Base-by-base conservation (phyloP, 2,888 invertebrate genomes). In the Pandemis cinnamomeana region DNA sequence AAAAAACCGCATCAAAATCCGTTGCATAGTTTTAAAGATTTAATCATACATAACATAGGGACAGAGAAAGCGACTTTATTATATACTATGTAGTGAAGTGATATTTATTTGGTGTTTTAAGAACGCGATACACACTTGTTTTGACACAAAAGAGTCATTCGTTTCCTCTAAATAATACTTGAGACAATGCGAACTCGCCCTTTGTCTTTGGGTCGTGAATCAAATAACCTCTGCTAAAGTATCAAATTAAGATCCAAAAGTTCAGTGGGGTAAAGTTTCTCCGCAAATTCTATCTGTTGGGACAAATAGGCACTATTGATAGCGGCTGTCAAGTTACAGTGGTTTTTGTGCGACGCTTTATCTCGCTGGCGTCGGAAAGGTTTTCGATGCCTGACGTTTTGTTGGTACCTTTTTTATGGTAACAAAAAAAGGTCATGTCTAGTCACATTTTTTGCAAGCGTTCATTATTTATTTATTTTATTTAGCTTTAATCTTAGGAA, bases 271-370 rank as follows among this genome's bases (percentile, higher is more conserved):
- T 58, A 7, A 53, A 15, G 15, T 53, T 53, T 58, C 5, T 11
- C 10, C 8, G n/a, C 51, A 27, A 58, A 20, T 58, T 20, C 27
- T 58, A 58, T 58, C 58, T 27, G 13, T 61, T n/a, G 61, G 61
- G 36, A 61, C 41, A 61, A 41, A 61, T 41, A 41, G 61, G 61
- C 63, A 44, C 63, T 46, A 46, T 42, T 41, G 63, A 63, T 44
- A 63, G 20, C 63, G 46, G 15, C 44, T 63, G 63, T 20, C 63
- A 20, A 44, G 44, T 63, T 63, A 20, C 63, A 63, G 46, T 46
- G 63, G 44, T 63, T 63, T 63, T 46, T 63, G 63, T 63, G 10
- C 3, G 44, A 2, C 63, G 63, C 41, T 62, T 62, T 62, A 62
- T 62, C 62, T 36, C 60, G 13, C 36, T 62, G 62, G 41, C 27